Base-by-base conservation (phyloP, 2,888 invertebrate genomes). In the Clepsis dumicolana region DNA sequence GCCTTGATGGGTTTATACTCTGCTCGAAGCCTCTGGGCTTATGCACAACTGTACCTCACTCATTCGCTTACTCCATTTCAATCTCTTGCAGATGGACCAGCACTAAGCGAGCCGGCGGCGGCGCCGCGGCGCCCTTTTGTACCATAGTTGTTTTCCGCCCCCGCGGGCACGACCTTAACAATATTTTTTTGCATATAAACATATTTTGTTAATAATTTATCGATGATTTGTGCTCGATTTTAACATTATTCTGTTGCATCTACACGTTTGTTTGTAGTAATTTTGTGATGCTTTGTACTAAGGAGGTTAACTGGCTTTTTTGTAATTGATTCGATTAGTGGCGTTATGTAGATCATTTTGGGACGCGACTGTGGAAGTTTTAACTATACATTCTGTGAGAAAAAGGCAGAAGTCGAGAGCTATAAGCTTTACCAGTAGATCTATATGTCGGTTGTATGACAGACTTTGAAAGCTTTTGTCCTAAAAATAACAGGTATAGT, bases 141-240 rank as follows among this genome's bases (percentile, higher is more conserved):
- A 74, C 65, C 77, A 70, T 74, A 75, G 78, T 72, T 68, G 63
- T 59, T 59, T 56, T 67, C 64, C 35, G 57, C 72, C 70, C 67
- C 32, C 53, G 48, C 54, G 53, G 68, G 79, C 78, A 75, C 76
- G 75, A 79, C 75, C 74, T 77, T 82, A 77, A 76, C 78, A 83
- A 82, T 84, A 82, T 85, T 81, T 79, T 82, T 86, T 87, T 87
- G 86, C 90, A 88, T 89, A 88, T 85, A 80, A 84, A 90, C 86
- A 86, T 90, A 89, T 90, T 91, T 91, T 90, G 89, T 91, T 90
- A 90, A 84, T 85, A 83, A 85, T 89, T 89, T 90, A 88, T 89
- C 85, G 82, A 83, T 79, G 78, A 82, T 87, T 86, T 87, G 81
- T 87, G 88, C 84, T 86, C 83, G 82, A 86, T 86, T 84, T 86